These are phyloP conservation scores for Hofmannophila pseudospretella DNA, from an alignment of 2,888 invertebrate genomes.

Conservation along the genomic window DNA sequence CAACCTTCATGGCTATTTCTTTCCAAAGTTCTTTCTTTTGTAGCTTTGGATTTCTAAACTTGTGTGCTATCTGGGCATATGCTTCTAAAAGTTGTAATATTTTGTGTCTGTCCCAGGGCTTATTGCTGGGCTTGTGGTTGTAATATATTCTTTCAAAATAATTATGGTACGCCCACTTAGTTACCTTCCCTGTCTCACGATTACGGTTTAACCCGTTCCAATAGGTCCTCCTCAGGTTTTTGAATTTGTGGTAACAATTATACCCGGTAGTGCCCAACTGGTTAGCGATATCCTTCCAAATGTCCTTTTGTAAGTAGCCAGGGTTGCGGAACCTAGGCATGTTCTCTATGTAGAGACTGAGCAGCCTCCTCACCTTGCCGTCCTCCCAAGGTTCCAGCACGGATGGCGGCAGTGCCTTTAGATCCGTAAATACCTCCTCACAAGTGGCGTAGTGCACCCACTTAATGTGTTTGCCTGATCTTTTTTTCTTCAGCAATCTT, in stretches of 20 bases:
- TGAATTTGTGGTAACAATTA: conserved; percentile 67
- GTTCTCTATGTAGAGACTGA: conserved; percentile 58
- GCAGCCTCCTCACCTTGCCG: conserved; percentile 45
- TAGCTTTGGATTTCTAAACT: conserved; percentile 54
- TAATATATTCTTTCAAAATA: conserved; percentile 66
- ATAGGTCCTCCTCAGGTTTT: conserved; percentile 62
- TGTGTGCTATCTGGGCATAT: conserved; percentile 52
- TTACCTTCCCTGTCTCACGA: conserved; percentile 44
- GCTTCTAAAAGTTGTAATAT: conserved; percentile 48
- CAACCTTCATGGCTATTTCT: conserved; percentile 19
- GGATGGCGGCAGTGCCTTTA: conserved; percentile 43
- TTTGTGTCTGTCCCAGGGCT: conserved; percentile 55
- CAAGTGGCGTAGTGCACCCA: conserved; percentile 62
- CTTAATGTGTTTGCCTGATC: conserved; percentile 57
- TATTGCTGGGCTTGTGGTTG: conserved; percentile 45
- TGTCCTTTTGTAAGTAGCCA: conserved; percentile 52
- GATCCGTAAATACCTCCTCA: conserved; percentile 63
- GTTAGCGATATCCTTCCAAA: conserved; percentile 63
- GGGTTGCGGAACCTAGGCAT: conserved; percentile 46
- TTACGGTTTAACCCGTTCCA: conserved; percentile 53
- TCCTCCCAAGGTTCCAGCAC: conserved; percentile 62
- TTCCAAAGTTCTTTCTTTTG: conserved; percentile 53
- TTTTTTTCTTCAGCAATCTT: conserved; percentile 59
- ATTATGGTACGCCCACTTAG: conserved; percentile 61
- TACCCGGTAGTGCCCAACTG: conserved; percentile 55